Evolutionary conservation across 2,888 invertebrate species (phyloP).

Genomic region (Petrolisthes cinctipes): DNA sequence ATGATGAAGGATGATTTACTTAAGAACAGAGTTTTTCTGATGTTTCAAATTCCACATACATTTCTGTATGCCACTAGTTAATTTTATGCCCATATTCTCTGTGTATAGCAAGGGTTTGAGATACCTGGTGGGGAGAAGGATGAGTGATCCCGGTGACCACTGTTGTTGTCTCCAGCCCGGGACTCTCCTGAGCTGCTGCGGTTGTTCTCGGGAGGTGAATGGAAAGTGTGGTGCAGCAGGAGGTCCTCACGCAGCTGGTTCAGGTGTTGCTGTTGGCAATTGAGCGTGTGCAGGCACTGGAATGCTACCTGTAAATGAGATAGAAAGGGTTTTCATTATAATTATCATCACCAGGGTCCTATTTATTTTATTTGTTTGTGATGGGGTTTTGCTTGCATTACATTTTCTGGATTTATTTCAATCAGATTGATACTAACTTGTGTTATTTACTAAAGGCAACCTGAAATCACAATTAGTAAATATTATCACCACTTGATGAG

Average conservation of each 20-base stretch:
- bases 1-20: no score
- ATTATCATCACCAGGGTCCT: background rate
- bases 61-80: no score
- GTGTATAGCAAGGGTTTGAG: no score
- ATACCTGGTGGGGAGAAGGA: slow-evolving; percentile 68
- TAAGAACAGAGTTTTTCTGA: no score
- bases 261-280: slow-evolving; percentile 68
- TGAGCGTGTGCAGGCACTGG: slow-evolving; percentile 76
- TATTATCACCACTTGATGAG: no score
- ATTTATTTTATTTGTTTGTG: no score
- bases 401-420: no score
- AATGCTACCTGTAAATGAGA: slow-evolving; percentile 69
- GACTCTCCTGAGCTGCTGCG: slow-evolving; percentile 57
- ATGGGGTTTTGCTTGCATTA: background rate
- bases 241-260: slow-evolving; percentile 67
- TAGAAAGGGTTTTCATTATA: background rate
- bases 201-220: slow-evolving; percentile 36
- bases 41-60: no score
- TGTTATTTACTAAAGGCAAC: no score
- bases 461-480: no score
- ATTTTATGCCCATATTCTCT: no score
- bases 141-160: slow-evolving; percentile 67
- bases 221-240: slow-evolving; percentile 66
- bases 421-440: no score
- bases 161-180: slow-evolving; percentile 52